A percentile compares a stretch with the other conserved stretches of the same genome.
Conservation (phyloP, 2,113 vertebrate genomes). For the Asarcornis scutulata region DNA sequence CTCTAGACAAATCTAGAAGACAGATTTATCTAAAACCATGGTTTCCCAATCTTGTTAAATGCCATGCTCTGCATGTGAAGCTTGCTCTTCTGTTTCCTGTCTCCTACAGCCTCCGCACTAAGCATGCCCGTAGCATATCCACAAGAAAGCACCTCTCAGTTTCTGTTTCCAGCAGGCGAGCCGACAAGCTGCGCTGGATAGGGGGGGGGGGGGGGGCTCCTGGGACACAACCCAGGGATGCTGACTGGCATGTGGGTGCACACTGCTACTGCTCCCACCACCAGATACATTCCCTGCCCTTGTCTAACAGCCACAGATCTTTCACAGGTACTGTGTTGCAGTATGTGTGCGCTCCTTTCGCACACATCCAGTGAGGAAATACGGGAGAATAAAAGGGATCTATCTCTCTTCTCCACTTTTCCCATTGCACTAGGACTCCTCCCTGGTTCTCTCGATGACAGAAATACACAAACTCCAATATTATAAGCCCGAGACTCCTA, state of each 20-base stretch:
- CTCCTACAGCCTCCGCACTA: background rate
- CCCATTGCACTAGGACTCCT: background rate
- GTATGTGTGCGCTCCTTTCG: background rate
- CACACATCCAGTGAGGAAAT: background rate
- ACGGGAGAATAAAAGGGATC: background rate
- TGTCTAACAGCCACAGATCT: background rate
- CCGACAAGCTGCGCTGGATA: background rate
- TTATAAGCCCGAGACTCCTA: background rate
- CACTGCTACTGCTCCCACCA: background rate
- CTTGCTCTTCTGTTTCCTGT: background rate
- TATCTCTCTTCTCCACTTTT: background rate
- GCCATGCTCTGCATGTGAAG: background rate
- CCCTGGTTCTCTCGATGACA: background rate
- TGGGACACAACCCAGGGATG: background rate
- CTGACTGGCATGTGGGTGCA: rapidly evolving
- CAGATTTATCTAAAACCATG: background rate
- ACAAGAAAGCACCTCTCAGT: background rate
- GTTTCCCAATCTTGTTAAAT: background rate
- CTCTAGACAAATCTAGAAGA: background rate
- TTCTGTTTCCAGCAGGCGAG: background rate
- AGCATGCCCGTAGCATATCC: background rate
- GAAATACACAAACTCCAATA: background rate
- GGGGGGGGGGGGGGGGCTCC: background rate
- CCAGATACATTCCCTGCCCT: background rate
- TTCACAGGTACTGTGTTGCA: background rate